Evolutionary conservation across 2,797 vertebrate species (phyloP), one percentile per base, ranked within the genome.

Genomic region (Acanthurus leucopareius): DNA sequence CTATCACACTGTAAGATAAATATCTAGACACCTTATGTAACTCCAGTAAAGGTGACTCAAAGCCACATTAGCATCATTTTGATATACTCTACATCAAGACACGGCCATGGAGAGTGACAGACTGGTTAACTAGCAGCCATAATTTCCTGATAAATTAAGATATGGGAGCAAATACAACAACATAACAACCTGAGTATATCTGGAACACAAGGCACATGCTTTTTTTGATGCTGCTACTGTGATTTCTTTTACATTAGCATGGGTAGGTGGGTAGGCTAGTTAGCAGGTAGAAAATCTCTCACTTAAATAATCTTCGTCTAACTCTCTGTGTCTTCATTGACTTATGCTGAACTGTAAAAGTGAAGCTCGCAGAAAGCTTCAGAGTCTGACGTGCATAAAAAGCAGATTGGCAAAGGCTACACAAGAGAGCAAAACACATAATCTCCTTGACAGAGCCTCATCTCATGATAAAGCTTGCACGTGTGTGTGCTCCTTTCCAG

Each of bases 361-460:
- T 82, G 64, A 73, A 66, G 61, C 42, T 5, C 14, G 14, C 73
- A 80, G 60, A 70, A 75, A 84, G 80, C 77, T 78, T 69, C 68
- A 9, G 65, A 79, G 47, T 63, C 82, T 72, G 17, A 69, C 75
- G 77, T 63, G 59, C 75, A 83, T 68, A 82, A 89, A 86, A 70
- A 75, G 66, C 65, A 75, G 66, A 75, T 80, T 89, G 80, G 89
- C 63, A 87, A 81, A 58, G 53, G 68, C 79, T 68, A 71, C 77
- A 80, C 68, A 84, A 84, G 75, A 80, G 87, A 82, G 77, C 75
- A 59, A 72, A 49, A 76, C 47, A 15, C 67, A 82, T 89, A 88
- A 91, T 90, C 85, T 88, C 74, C 1, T 14, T 68, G 78, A 88
- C 80, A 85, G 84, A 86, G 83, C 73, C 64, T 72, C 81, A 86